These are phyloP conservation scores for Fulica atra DNA, from an alignment of 2,113 vertebrate species.

Conservation along the genomic window DNA sequence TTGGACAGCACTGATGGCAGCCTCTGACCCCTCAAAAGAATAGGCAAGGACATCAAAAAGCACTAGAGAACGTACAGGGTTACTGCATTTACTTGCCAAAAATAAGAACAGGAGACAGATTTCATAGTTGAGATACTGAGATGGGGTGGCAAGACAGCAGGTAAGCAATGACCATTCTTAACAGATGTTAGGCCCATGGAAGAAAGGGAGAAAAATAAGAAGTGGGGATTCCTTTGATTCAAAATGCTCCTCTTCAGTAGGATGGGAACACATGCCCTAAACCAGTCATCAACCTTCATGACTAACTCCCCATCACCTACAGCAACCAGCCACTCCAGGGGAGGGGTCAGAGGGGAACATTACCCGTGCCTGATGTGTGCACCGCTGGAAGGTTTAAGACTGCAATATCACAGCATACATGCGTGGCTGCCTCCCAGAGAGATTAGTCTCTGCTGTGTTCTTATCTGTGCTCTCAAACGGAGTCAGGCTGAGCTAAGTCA, in stretches of 20 bases:
- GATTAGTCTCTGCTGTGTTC: not conserved
- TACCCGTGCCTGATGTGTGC: not conserved
- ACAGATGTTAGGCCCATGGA: not conserved
- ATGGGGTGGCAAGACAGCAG: not conserved
- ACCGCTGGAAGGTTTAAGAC: not conserved
- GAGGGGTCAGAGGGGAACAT: not conserved
- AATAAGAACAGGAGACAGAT: not conserved
- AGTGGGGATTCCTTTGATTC: not conserved
- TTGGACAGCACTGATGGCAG: not conserved
- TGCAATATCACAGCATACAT: not conserved
- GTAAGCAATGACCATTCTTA: not conserved
- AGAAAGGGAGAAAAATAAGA: not conserved
- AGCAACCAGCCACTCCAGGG: not conserved
- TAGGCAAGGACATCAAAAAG: not conserved
- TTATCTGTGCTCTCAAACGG: not conserved
- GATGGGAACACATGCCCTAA: not conserved
- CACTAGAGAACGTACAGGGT: not conserved
- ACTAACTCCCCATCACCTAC: not conserved
- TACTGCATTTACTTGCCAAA: not conserved
- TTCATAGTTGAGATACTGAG: not conserved
- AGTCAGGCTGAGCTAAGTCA: not conserved
- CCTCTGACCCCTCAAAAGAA: not conserved
- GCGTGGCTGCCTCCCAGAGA: not conserved
- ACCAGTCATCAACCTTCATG: not conserved
- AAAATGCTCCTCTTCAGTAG: not conserved